Conservation (phyloP, 2,113 vertebrate species). For the Pelmatolapia mariae region DNA sequence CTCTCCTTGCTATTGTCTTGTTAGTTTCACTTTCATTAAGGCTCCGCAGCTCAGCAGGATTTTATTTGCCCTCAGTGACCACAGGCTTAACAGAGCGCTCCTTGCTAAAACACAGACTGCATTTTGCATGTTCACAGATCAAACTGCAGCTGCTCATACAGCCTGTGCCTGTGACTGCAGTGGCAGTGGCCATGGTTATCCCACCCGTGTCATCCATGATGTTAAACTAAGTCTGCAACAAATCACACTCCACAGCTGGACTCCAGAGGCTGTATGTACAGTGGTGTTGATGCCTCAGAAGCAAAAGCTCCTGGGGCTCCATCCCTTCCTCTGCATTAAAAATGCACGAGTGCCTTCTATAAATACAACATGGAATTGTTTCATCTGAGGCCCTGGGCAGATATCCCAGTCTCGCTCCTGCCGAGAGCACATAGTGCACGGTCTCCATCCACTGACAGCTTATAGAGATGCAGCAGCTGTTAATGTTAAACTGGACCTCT, state of each 20-base stretch:
- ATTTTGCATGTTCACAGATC: background rate
- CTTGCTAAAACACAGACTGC: background rate
- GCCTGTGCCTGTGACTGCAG: background rate
- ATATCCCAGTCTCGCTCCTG: constrained; percentile 24
- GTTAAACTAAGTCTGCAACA: background rate
- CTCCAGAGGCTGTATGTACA: constrained; percentile 1
- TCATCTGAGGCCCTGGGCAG: constrained; percentile 55
- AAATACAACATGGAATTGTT: constrained; percentile 69
- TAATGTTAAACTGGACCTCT: background rate
- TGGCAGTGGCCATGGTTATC: background rate
- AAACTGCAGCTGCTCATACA: background rate
- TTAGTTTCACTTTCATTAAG: background rate
- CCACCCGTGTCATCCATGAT: background rate
- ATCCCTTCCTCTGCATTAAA: constrained; percentile 65
- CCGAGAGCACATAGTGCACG: background rate
- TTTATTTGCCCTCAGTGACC: background rate
- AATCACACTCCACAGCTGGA: constrained; percentile 15
- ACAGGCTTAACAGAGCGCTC: background rate
- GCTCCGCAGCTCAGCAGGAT: background rate
- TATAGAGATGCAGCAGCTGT: background rate
- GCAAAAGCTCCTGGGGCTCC: constrained; percentile 36
- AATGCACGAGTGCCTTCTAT: constrained; percentile 68
- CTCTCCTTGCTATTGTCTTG: background rate
- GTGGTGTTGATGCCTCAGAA: constrained; percentile 19
- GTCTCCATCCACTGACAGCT: background rate